A percentile compares a stretch with the other conserved stretches of the same genome.
Conservation (phyloP, 2,888 invertebrate species). For the Branchinecta sandiegonensis region DNA sequence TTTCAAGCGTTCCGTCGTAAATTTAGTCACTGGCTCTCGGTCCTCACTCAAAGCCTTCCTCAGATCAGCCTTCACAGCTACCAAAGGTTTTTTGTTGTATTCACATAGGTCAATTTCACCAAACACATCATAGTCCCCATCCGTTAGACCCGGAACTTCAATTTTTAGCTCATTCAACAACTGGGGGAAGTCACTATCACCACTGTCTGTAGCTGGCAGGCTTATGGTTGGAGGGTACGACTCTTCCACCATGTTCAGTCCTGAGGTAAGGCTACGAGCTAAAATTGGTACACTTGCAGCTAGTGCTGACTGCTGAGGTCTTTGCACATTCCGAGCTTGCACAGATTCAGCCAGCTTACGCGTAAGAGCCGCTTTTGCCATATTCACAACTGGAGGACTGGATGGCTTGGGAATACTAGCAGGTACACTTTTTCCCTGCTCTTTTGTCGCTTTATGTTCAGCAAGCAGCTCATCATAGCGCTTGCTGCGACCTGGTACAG, state of each 20-base stretch:
- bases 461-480: conserved; percentile 57
- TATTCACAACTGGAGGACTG: neutral
- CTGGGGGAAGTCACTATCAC: conserved; percentile 14
- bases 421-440: conserved; percentile 29
- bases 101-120: neutral
- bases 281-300: conserved; percentile 3
- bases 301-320: neutral
- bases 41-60: neutral
- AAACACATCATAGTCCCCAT: neutral
- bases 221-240: conserved; percentile 3
- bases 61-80: neutral
- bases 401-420: neutral
- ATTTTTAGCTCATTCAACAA: conserved; percentile 10
- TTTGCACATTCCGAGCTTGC: neutral
- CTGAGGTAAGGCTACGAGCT: neutral
- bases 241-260: neutral
- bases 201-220: neutral
- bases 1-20: neutral
- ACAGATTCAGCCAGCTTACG: neutral
- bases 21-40: neutral
- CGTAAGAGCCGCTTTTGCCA: neutral
- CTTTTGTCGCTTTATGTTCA: conserved; percentile 53
- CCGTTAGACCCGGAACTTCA: conserved; percentile 3
- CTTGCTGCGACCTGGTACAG: conserved; percentile 53
- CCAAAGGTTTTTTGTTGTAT: neutral